A percentile compares a stretch with the other conserved stretches of the same genome.
Conservation (phyloP, 2,888 invertebrate genomes). For the Syrphus vitripennis region DNA sequence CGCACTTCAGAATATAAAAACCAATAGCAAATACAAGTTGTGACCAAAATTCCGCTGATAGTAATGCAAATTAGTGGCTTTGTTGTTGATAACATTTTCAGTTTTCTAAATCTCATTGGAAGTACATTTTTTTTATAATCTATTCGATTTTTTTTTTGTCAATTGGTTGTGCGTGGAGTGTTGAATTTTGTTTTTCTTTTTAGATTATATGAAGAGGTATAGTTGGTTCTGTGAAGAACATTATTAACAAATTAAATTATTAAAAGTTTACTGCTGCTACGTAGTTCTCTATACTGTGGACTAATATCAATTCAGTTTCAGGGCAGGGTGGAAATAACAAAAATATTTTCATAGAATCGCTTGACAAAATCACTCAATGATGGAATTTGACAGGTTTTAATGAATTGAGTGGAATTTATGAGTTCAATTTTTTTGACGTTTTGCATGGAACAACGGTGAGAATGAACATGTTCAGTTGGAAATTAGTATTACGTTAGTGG, state of each 20-base stretch:
- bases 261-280: constrained; percentile 33
- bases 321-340: constrained; percentile 48
- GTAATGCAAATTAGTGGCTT: constrained; percentile 77
- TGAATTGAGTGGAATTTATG: neutral
- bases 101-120: constrained; percentile 73
- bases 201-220: constrained; percentile 42
- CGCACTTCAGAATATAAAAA: constrained; percentile 76
- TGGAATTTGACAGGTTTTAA: constrained; percentile 1
- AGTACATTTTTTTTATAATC: constrained; percentile 51
- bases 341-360: constrained; percentile 21
- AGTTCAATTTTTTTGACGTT: neutral
- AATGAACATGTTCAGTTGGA: neutral
- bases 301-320: neutral
- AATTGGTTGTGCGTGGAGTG: constrained; percentile 21
- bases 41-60: constrained; percentile 74
- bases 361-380: neutral
- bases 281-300: neutral
- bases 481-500: no score
- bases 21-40: constrained; percentile 77
- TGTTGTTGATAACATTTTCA: constrained; percentile 77
- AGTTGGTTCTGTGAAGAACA: constrained; percentile 23
- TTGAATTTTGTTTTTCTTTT: neutral
- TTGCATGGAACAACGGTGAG: neutral
- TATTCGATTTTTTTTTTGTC: neutral
- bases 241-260: constrained; percentile 38